Percentiles rank a stretch among this genome's conserved stretches.
Evolutionary conservation across 2,797 vertebrate species (phyloP).

Genomic region (Enteromius treurensis): DNA sequence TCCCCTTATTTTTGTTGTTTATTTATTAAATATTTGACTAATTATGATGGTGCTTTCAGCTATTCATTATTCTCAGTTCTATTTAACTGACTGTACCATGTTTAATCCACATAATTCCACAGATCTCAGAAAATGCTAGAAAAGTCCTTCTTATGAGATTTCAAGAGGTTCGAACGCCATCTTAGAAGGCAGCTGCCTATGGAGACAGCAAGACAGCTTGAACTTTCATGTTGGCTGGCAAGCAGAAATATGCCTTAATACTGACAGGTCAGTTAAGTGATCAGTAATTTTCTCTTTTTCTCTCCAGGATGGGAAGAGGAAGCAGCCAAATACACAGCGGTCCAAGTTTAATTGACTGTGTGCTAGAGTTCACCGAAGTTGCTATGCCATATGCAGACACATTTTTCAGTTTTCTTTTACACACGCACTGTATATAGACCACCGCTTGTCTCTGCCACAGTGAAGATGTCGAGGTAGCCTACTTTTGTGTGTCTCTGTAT

Average conservation of each 20-base stretch:
- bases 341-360: constrained; percentile 38
- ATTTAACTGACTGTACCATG: neutral
- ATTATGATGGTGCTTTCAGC: constrained; percentile 7
- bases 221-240: neutral
- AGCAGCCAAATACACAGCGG: constrained; percentile 11
- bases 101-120: constrained; percentile 8
- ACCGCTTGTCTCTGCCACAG: neutral
- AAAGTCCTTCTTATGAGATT: constrained; percentile 5
- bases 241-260: constrained; percentile 8
- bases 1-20: neutral
- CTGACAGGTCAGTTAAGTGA: constrained; percentile 39
- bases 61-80: constrained; percentile 7
- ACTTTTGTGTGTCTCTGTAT: constrained; percentile 21
- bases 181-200: neutral
- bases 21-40: neutral
- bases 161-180: neutral
- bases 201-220: constrained; percentile 5
- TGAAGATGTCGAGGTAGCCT: neutral
- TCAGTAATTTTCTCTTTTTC: constrained; percentile 32
- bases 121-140: neutral
- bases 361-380: constrained; percentile 14
- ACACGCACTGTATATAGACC: neutral
- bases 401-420: constrained; percentile 4
- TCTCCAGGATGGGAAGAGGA: constrained; percentile 11
- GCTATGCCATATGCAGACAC: constrained; percentile 14